Conservation (phyloP, 2,113 vertebrate genomes). For the Dolichotis patagonum region DNA sequence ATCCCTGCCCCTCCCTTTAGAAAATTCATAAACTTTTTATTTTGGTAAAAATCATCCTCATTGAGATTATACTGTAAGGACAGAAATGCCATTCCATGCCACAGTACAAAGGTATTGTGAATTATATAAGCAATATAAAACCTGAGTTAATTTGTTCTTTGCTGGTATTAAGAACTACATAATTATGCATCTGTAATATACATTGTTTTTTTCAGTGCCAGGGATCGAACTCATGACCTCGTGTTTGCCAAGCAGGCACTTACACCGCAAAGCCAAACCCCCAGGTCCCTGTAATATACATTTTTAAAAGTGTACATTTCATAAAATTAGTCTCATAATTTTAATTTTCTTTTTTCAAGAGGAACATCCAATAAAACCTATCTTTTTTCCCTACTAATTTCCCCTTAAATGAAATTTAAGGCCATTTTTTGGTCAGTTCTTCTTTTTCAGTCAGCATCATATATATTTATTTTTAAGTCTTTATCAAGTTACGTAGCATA, state of each 20-base stretch:
- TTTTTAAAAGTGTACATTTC: not conserved
- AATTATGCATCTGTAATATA: not conserved
- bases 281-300: no score
- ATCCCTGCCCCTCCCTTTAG: no score
- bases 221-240: no score
- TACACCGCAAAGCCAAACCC: no score
- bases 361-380: not conserved
- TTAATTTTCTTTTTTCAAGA: conserved; percentile 33
- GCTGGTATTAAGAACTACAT: not conserved
- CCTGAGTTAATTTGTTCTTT: not conserved
- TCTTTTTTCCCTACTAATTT: not conserved
- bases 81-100: not conserved
- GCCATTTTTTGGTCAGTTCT: not conserved
- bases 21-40: not conserved
- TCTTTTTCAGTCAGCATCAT: not conserved
- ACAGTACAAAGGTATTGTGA: not conserved
- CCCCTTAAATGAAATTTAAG: not conserved
- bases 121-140: not conserved
- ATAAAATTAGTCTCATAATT: conserved; percentile 33
- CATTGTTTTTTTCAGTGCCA: no score
- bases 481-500: no score
- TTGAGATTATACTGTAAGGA: not conserved
- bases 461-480: not conserved
- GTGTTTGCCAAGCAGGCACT: no score
- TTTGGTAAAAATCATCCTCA: not conserved